Evolutionary conservation across 2,888 invertebrate species (phyloP), one percentile per base, ranked within the genome.

Genomic region (Kryphioiulus occultus): DNA sequence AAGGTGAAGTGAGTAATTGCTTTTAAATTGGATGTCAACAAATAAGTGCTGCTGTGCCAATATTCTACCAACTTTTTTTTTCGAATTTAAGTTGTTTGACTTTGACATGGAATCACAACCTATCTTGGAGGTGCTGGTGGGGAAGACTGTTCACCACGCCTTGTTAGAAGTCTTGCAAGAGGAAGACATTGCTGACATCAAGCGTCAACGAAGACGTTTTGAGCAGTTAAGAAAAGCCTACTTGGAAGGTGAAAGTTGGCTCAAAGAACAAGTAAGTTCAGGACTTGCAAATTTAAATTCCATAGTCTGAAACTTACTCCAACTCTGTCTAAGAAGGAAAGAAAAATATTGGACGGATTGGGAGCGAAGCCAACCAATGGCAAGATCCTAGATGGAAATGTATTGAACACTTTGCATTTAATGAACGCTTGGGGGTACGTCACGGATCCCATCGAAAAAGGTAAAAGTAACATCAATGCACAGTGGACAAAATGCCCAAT

Each of bases 91-190:
- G 96, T 93, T 98, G 88, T 98, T 97, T 93, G 96, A 98, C 93
- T 98, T 97, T 93, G 97, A 98, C 92, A 93, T 95, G 91, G 98
- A 98, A 92, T 97, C 98, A 87, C 95, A 96, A 92, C 97, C 98
- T 1, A 95, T 98, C 89, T 93, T 98, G 89, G 97, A 98, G 92
- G 95, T 96, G 86, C 93, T 98, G 89, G 96, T 98, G 84, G 97
- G 97, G 87, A 96, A 96, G 92, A 96, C 97, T 89, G 94, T 97
- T 88, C 97, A 98, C 92, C 97, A 97, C 93, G 95, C 97, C 85
- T 93, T 98, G 90, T 94, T 96, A 19, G 98, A 98, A 92, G 96
- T 97, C 59, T 94, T 97, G 90, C 97, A 98, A 92, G 98, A 98
- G 92, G 98, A 98, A 92, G 98, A 98, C 92, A 93, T 98, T 90